Evolutionary conservation across 2,113 vertebrate species (phyloP).

Genomic region (Scartelaos histophorus): DNA sequence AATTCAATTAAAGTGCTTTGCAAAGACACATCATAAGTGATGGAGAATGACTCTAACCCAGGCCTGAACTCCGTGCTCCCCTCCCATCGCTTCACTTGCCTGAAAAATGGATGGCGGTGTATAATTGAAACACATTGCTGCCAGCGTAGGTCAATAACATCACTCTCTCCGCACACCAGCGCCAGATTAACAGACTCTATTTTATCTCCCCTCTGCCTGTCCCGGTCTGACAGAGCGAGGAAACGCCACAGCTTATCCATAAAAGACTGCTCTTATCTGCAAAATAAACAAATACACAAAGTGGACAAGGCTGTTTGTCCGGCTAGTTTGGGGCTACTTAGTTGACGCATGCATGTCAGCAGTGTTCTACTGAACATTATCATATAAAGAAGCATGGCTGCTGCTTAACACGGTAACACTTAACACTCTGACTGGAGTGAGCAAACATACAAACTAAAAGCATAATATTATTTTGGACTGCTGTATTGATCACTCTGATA

Average conservation of each 20-base stretch:
- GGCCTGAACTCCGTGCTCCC: conserved; percentile 89
- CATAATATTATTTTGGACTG: neutral
- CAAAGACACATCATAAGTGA: conserved; percentile 98
- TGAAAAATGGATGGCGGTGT: conserved; percentile 98
- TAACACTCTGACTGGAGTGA: neutral
- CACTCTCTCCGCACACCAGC: conserved; percentile 86
- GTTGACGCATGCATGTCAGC: conserved; percentile 69
- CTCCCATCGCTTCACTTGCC: conserved; percentile 86
- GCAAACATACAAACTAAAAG: neutral
- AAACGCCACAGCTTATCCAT: conserved; percentile 95
- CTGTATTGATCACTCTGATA: neutral
- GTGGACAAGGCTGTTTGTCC: conserved; percentile 72
- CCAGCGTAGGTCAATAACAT: conserved; percentile 99
- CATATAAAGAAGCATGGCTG: conserved; percentile 60
- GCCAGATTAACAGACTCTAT: conserved; percentile 96
- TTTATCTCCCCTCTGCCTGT: conserved; percentile 77
- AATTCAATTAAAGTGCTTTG: conserved; percentile 99
- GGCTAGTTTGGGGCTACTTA: conserved; percentile 72
- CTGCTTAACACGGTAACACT: conserved; percentile 43
- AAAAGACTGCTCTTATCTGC: conserved; percentile 85
- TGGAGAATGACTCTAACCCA: conserved; percentile 97
- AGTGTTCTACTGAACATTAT: conserved; percentile 74
- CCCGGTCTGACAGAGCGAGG: conserved; percentile 87
- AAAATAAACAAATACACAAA: conserved; percentile 92
- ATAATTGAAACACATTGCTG: conserved; percentile 99